Percentiles rank a stretch among this genome's conserved stretches.
Evolutionary conservation across 2,888 invertebrate genomes (phyloP).

Genomic region (Cylindroiulus punctatus): DNA sequence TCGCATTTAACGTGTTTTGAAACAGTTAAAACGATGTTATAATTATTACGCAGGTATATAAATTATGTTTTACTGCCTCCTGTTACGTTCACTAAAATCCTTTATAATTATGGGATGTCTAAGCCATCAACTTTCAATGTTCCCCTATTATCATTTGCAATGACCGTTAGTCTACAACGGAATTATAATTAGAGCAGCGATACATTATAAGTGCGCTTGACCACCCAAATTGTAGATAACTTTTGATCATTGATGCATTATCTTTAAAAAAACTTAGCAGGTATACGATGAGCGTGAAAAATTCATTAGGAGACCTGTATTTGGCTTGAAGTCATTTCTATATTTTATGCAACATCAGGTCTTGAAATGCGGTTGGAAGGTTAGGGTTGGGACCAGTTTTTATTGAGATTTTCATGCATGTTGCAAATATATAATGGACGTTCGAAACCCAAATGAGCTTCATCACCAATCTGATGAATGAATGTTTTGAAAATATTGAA

Average conservation of each 20-base stretch:
- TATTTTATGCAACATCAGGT: no score
- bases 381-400: no score
- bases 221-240: slow-evolving; percentile 7
- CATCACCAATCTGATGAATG: background rate
- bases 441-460: no score
- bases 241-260: background rate
- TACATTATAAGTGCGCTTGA: background rate
- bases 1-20: background rate
- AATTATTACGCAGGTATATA: background rate
- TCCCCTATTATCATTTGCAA: background rate
- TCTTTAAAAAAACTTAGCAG: background rate
- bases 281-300: no score
- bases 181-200: background rate
- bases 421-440: no score
- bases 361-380: no score
- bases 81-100: background rate
- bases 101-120: background rate
- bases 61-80: background rate
- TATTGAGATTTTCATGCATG: no score
- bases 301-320: no score
- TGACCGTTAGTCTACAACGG: background rate
- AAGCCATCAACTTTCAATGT: background rate
- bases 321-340: no score
- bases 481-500: no score
- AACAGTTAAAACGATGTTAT: background rate